phyloP scores from a whole-genome alignment of 2,113 vertebrate genomes.

The Strigops habroptila region DNA sequence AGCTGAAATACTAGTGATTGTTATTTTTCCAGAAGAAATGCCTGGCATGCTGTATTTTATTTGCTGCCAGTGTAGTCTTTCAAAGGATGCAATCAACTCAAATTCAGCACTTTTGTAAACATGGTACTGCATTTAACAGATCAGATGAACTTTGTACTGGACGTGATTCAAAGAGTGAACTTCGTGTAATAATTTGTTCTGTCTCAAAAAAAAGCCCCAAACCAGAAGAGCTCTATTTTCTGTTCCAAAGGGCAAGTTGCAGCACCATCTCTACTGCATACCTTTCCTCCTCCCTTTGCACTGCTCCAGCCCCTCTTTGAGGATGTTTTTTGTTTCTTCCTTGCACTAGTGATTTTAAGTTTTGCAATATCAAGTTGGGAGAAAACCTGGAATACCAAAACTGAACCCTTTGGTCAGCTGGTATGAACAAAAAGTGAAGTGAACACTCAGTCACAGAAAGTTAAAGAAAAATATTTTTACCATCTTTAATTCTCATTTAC shows the following conservation, averaged over 20 bases:
- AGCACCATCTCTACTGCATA: not conserved
- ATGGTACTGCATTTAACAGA: not conserved
- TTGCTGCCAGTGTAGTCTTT: not conserved
- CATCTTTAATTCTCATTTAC: not conserved
- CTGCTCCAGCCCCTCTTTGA: not conserved
- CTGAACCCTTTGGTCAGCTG: not conserved
- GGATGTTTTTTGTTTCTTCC: not conserved
- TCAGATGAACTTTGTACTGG: slow-evolving; percentile 38
- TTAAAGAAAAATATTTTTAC: not conserved
- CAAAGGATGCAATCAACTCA: not conserved
- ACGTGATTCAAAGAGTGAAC: not conserved
- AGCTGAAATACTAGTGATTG: not conserved
- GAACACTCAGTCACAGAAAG: not conserved
- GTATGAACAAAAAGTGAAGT: not conserved
- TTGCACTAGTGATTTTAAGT: accelerated
- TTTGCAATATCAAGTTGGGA: not conserved
- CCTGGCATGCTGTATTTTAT: not conserved
- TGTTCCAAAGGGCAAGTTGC: slow-evolving; percentile 34
- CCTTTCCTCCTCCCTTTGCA: not conserved
- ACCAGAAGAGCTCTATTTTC: not conserved
- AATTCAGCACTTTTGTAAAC: not conserved
- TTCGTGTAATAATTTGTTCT: slow-evolving; percentile 27
- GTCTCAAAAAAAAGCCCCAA: not conserved
- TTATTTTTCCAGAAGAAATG: not conserved
- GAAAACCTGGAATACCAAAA: not conserved